Evolutionary conservation across 2,113 vertebrate genomes (phyloP).

Genomic region (Cyprinus carpio): DNA sequence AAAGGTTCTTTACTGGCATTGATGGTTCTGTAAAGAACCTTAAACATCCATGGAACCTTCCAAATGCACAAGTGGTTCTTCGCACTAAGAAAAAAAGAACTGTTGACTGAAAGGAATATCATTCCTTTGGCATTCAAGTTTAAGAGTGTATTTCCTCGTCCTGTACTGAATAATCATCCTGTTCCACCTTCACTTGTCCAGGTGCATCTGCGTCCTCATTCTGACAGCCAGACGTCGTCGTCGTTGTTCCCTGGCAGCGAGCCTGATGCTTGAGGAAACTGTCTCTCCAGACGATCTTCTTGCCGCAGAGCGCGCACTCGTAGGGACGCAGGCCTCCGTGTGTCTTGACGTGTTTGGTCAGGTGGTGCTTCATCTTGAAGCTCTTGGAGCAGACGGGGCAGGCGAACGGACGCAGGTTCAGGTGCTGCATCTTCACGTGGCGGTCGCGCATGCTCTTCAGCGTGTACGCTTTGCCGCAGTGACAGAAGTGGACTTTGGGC

Average conservation of each 20-base stretch:
- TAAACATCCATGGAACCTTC: background rate
- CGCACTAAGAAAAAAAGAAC: too few species aligned
- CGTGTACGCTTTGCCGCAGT: slow-evolving; percentile 81
- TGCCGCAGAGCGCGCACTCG: slow-evolving; percentile 76
- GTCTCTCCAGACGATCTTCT: slow-evolving; percentile 81
- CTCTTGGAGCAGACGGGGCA: slow-evolving; percentile 80
- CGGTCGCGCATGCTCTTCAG: slow-evolving; percentile 82
- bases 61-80: too few species aligned
- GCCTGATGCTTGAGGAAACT: slow-evolving; percentile 80
- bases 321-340: slow-evolving; percentile 77
- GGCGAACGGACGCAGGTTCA: slow-evolving; percentile 78
- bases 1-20: too few species aligned
- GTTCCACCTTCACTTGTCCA: slow-evolving; percentile 74
- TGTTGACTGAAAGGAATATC: background rate
- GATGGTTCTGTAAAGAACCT: background rate
- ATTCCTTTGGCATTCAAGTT: background rate
- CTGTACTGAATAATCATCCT: slow-evolving; percentile 61
- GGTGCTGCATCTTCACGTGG: slow-evolving; percentile 83
- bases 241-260: slow-evolving; percentile 69
- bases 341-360: slow-evolving; percentile 81
- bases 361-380: slow-evolving; percentile 84
- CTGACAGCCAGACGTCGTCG: background rate
- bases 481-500: slow-evolving; percentile 78
- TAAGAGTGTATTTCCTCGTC: background rate
- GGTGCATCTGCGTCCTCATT: slow-evolving; percentile 23